Evolutionary conservation across 1,140 invertebrate genomes (phyloP), one percentile per base, ranked within the genome.

Genomic region (Goniozus legneri): DNA sequence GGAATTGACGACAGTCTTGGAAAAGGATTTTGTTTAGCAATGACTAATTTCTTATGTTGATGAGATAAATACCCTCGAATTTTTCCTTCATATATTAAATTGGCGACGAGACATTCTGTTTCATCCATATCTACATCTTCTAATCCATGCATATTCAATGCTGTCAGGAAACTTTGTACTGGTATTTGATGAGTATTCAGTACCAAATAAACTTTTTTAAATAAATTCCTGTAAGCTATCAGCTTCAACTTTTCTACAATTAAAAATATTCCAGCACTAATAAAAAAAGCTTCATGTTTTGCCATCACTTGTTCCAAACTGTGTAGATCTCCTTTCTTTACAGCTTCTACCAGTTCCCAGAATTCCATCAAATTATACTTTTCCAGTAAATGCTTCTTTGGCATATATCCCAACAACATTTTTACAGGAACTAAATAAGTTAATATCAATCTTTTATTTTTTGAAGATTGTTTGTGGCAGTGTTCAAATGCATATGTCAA

Each of bases 1-100:
- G 44, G 44, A 57, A 74, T 69, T 0, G 69, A 66, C 6, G 74
- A 75, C 27, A 91, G 68, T 21, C 80, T 74, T 14, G 96, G 95
- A 73, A 99, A 98, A 12, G 96, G 88, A 79, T 95, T 95, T 66
- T 94, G 89, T 75, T 98, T 98, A 55, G 94, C 97, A 31, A 99
- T 88, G 36, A 99, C 95, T 37, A 99, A 78, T 77, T 97, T 98
- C 67, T 96, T 88, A 75, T 98, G 95, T 49, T 93, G 89, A 76
- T 96, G 88, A 0, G 95, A 97, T 65, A 99, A 97, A 69, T 99
- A 99, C 1, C 97, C 96, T 72, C 98, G 92, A 48, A 94, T 89
- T 77, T 91, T 91, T 2, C 90, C 92, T 69, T 97, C 93, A 69
- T 86, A 92, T 64, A 99, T 98, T 18, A 98, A 80, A 80, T 97